Conservation (phyloP, 2,888 invertebrate genomes). For the Globia sparganii region DNA sequence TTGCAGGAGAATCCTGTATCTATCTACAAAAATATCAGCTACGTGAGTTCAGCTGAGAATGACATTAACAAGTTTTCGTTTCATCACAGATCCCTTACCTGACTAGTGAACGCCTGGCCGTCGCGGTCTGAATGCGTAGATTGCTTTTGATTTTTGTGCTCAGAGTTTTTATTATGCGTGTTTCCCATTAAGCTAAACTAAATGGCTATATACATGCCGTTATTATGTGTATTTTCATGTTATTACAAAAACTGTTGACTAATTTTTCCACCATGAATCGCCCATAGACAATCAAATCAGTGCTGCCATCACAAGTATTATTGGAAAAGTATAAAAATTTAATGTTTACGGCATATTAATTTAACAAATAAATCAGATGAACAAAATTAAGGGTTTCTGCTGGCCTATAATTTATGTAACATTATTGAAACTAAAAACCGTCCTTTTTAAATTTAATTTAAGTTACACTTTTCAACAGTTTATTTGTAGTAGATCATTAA, state of each 20-base stretch:
- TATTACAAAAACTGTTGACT: constrained; percentile 70
- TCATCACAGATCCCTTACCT: constrained; percentile 87
- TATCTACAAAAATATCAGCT: constrained; percentile 80
- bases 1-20: constrained; percentile 69
- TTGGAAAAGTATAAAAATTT: constrained; percentile 16
- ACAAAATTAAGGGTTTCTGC: neutral
- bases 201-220: constrained; percentile 63
- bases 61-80: constrained; percentile 89
- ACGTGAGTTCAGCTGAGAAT: constrained; percentile 89
- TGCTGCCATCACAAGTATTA: constrained; percentile 42
- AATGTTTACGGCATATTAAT: constrained; percentile 9
- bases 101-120: constrained; percentile 86
- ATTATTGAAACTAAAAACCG: neutral
- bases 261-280: constrained; percentile 76
- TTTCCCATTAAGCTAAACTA: constrained; percentile 87
- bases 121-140: constrained; percentile 80
- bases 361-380: no score
- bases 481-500: neutral
- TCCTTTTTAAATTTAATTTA: neutral
- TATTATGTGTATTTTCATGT: constrained; percentile 65
- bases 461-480: neutral
- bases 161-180: constrained; percentile 82
- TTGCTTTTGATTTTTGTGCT: constrained; percentile 78
- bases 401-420: neutral
- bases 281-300: constrained; percentile 69